phyloP scores from a whole-genome alignment of 2,888 invertebrate species.

The Oscheius sp. region DNA sequence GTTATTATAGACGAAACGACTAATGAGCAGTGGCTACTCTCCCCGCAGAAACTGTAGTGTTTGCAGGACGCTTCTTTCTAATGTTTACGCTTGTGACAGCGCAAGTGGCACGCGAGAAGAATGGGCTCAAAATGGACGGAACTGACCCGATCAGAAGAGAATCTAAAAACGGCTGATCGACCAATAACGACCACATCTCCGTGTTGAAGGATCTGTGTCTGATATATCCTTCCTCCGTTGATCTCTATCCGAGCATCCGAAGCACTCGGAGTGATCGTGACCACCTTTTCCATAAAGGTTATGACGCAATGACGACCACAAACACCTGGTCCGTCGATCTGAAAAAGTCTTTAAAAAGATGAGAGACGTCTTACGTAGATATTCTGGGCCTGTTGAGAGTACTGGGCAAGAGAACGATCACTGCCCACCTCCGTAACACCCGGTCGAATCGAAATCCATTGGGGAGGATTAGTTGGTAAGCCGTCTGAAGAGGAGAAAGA shows the following conservation, averaged over 20 bases:
- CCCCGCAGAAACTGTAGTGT: constrained; percentile 22
- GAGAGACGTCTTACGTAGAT: constrained; percentile 40
- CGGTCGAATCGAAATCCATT: constrained; percentile 75
- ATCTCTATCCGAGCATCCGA: constrained; percentile 81
- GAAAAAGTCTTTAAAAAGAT: constrained; percentile 50
- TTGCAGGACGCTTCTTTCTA: constrained; percentile 25
- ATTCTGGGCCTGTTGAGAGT: constrained; percentile 43
- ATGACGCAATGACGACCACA: constrained; percentile 94
- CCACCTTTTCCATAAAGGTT: constrained; percentile 87
- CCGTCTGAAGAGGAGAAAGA: constrained; percentile 26
- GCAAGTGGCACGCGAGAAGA: constrained; percentile 16
- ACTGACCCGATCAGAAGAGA: constrained; percentile 54
- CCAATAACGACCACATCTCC: constrained; percentile 70
- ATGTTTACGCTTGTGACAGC: constrained; percentile 28
- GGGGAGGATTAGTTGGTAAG: constrained; percentile 8
- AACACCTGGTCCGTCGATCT: constrained; percentile 85
- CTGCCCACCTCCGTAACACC: constrained; percentile 81
- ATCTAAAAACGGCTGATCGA: constrained; percentile 74
- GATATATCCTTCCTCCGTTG: constrained; percentile 88
- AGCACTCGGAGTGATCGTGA: constrained; percentile 90
- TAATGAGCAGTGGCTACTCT: constrained; percentile 23
- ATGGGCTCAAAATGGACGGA: not conserved
- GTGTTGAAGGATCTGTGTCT: constrained; percentile 86
- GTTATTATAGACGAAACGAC: not conserved
- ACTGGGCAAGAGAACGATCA: constrained; percentile 75